These are phyloP conservation scores for Drosophila ohnishii DNA, from an alignment of 1,140 invertebrate species.

Conservation along the genomic window DNA sequence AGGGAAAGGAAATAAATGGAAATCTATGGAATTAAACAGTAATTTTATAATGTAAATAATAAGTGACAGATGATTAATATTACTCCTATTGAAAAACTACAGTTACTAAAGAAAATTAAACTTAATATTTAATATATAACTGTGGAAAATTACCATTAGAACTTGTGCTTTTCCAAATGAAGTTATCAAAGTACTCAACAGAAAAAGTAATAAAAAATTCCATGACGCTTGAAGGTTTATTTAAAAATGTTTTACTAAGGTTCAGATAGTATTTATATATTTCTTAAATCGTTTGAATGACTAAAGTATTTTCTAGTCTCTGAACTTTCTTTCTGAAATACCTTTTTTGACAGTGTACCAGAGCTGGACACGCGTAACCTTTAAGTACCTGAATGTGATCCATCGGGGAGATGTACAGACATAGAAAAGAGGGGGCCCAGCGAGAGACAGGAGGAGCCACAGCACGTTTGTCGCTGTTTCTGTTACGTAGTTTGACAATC, in stretches of 20 bases:
- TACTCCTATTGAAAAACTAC: background rate
- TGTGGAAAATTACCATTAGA: background rate
- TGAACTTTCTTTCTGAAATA: background rate
- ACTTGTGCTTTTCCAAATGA: background rate
- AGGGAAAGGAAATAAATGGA: background rate
- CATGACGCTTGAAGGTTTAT: background rate
- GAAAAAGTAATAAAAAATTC: background rate
- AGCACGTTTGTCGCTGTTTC: slow-evolving; percentile 19
- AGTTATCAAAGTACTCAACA: background rate
- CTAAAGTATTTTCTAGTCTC: background rate
- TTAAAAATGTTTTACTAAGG: background rate
- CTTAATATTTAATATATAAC: background rate
- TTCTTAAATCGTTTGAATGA: no score
- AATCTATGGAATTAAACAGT: background rate
- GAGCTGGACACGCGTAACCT: slow-evolving; percentile 4
- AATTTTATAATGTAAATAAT: slow-evolving; percentile 4
- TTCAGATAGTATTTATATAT: background rate
- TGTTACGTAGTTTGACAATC: slow-evolving; percentile 35
- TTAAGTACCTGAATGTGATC: slow-evolving; percentile 11
- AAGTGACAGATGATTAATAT: no score
- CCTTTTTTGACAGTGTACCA: background rate
- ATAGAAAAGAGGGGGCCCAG: background rate
- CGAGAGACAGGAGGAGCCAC: slow-evolving; percentile 4
- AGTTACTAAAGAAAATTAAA: background rate
- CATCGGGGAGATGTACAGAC: background rate